phyloP scores from a whole-genome alignment of 2,888 invertebrate species.

The Maniola hyperantus region DNA sequence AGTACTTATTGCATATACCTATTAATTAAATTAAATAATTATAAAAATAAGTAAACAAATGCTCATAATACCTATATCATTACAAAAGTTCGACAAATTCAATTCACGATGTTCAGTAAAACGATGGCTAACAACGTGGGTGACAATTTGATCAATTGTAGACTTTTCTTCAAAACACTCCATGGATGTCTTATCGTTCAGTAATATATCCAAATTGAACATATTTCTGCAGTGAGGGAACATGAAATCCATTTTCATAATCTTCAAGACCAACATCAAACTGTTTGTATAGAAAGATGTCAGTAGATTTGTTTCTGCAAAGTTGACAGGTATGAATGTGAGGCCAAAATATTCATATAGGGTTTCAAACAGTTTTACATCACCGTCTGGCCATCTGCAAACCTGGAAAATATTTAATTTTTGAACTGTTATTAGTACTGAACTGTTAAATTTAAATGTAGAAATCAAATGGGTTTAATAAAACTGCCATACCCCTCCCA shows the following conservation, averaged over 20 bases:
- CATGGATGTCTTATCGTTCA: conserved; percentile 62
- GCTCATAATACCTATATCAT: conserved; percentile 58
- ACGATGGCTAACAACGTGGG: conserved; percentile 57
- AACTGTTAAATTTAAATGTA: too few species aligned
- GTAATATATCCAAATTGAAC: conserved; percentile 65
- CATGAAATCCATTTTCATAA: conserved; percentile 67
- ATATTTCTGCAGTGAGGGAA: conserved; percentile 64
- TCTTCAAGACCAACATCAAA: conserved; percentile 57
- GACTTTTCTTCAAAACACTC: conserved; percentile 59
- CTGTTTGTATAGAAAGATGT: conserved; percentile 67
- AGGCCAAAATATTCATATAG: conserved; percentile 55
- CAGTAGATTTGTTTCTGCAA: conserved; percentile 50
- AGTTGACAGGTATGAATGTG: conserved; percentile 60
- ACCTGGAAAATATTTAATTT: conserved; percentile 52
- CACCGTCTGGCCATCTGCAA: conserved; percentile 61
- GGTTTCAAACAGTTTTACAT: conserved; percentile 56
- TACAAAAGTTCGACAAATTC: conserved; percentile 65
- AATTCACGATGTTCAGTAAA: conserved; percentile 60
- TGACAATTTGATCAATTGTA: conserved; percentile 62
- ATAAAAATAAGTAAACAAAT: neutral
- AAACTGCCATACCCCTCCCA: too few species aligned
- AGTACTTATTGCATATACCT: too few species aligned
- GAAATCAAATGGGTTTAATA: too few species aligned
- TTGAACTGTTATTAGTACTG: too few species aligned
- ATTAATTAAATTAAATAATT: too few species aligned